Evolutionary conservation across 2,797 vertebrate genomes (phyloP).

Genomic region (Scarus forsteni): DNA sequence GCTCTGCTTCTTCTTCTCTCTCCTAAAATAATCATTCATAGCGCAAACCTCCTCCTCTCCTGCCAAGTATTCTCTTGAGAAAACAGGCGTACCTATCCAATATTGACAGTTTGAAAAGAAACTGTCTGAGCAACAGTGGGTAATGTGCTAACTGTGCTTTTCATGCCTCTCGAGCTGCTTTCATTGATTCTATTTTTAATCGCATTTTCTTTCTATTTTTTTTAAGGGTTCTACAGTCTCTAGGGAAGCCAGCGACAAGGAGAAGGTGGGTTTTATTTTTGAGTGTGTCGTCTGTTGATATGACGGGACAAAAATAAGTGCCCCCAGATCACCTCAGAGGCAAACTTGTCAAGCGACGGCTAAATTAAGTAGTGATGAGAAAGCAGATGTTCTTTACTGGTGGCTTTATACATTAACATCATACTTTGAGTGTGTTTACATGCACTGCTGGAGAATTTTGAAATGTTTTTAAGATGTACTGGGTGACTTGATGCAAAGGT

Average conservation of each 20-base stretch:
- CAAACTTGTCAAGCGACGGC: conserved; percentile 54
- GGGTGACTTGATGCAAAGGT: too few relatives aligned
- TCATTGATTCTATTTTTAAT: conserved; percentile 51
- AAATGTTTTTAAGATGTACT: neutral
- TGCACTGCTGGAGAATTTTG: neutral
- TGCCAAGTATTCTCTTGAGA: conserved; percentile 38
- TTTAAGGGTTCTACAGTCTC: conserved; percentile 93
- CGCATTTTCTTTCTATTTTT: conserved; percentile 40
- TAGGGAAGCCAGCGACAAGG: conserved; percentile 96
- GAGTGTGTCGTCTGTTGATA: conserved; percentile 42
- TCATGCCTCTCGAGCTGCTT: conserved; percentile 37
- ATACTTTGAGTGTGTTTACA: neutral
- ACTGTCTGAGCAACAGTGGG: neutral
- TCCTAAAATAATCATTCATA: neutral
- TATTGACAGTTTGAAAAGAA: conserved; percentile 37
- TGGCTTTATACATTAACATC: neutral
- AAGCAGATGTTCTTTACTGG: conserved; percentile 35
- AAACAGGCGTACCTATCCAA: conserved; percentile 13
- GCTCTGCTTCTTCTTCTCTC: neutral
- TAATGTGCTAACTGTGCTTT: conserved; percentile 27
- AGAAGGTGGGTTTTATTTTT: conserved; percentile 87
- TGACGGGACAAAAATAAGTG: conserved; percentile 58
- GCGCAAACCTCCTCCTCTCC: conserved; percentile 21
- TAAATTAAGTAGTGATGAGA: conserved; percentile 47
- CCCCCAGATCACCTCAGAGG: conserved; percentile 30